These are phyloP conservation scores for Acipenser oxyrinchus DNA, from an alignment of 2,797 vertebrate genomes.

Conservation along the genomic window DNA sequence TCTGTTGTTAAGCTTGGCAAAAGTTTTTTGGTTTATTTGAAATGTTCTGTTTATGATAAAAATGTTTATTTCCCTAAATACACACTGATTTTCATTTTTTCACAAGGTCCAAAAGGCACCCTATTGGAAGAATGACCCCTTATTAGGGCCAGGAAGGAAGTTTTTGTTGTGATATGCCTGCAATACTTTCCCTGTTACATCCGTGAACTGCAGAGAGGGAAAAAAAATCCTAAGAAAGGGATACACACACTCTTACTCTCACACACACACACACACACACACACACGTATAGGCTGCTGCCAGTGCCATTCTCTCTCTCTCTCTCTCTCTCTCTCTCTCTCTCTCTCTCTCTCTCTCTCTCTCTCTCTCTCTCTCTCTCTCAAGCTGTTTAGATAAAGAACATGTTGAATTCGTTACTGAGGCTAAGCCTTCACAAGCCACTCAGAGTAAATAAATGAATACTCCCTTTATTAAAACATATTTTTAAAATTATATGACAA, in stretches of 20 bases:
- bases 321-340: too few species aligned
- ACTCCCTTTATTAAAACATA: conserved; percentile 61
- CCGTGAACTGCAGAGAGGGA: conserved; percentile 37
- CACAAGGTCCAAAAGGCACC: too few species aligned
- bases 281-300: background rate
- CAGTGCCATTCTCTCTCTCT: too few species aligned
- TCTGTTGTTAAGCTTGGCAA: too few species aligned
- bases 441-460: conserved; percentile 62
- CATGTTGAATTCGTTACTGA: conserved; percentile 65
- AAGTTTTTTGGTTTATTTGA: too few species aligned
- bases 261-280: too few species aligned
- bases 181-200: conserved; percentile 31
- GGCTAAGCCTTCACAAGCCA: conserved; percentile 45
- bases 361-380: conserved; percentile 26
- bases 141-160: conserved; percentile 44
- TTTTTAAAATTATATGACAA: conserved; percentile 63
- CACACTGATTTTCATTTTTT: too few species aligned
- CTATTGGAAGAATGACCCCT: too few species aligned
- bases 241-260: too few species aligned
- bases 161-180: conserved; percentile 45
- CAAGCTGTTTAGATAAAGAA: conserved; percentile 62
- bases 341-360: conserved; percentile 11
- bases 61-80: too few species aligned
- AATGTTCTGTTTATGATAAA: too few species aligned
- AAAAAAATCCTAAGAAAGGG: conserved; percentile 13